Conservation (phyloP, 2,113 vertebrate genomes). For the Xiphorhynchus elegans region DNA sequence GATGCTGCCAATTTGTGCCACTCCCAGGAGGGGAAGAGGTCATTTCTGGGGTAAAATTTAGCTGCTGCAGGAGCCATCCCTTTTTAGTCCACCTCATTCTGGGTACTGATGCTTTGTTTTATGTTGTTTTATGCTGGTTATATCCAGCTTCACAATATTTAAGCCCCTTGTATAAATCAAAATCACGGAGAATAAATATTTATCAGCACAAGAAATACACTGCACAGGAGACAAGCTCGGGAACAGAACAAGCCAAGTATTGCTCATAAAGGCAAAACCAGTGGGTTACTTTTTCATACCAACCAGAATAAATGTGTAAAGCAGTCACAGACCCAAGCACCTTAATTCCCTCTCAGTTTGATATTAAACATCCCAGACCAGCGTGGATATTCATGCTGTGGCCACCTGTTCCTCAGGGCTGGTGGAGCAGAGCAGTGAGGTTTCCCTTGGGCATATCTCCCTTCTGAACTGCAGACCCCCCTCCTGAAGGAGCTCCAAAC, state of each 20-base stretch:
- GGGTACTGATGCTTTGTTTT: conserved; percentile 3
- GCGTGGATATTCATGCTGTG: accelerated
- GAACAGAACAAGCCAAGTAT: conserved; percentile 2
- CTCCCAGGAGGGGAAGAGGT: not conserved
- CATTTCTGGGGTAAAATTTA: conserved; percentile 8
- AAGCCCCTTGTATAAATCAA: conserved; percentile 62
- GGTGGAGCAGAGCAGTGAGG: not conserved
- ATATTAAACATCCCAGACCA: not conserved
- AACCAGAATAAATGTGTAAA: not conserved
- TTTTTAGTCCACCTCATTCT: not conserved
- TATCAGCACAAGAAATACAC: conserved; percentile 57
- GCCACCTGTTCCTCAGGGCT: not conserved
- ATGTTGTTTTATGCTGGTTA: not conserved
- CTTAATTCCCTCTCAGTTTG: not conserved
- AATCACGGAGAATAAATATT: conserved; percentile 60
- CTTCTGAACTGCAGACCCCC: not conserved
- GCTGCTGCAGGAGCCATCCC: not conserved
- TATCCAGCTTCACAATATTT: conserved; percentile 50
- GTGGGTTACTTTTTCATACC: not conserved
- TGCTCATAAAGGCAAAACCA: conserved; percentile 34
- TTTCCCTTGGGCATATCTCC: not conserved
- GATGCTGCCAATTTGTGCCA: not conserved
- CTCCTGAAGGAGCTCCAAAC: not conserved
- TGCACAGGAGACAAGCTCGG: conserved; percentile 26
- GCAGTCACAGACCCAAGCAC: not conserved